Base-by-base conservation (phyloP, 37 sponge, comb jelly and placozoan genomes). In the Ephydatia muelleri region DNA sequence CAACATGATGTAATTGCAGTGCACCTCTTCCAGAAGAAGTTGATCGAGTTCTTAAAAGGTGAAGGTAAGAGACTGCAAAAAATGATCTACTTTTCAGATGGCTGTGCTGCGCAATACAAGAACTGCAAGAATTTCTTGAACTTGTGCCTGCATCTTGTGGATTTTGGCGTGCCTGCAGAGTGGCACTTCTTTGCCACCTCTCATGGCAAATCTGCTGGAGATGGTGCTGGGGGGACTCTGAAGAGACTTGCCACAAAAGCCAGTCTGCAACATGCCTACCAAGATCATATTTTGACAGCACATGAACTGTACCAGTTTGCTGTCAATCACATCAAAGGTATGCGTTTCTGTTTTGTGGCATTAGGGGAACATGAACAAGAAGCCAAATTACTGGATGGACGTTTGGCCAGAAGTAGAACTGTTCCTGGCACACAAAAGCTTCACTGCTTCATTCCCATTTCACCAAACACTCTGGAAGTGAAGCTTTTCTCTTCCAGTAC, bases 101-200 rank as follows among this genome's bases (percentile, higher is more conserved):
- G 81, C 32, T 38, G 68, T 34, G n/a, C n/a, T n/a, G n/a, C n/a
- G 13, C 68, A 80, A 67, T 80, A 80, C 37, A 80, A 87, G 68
- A 82, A 84, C 68, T 26, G 77, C 12, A 78, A 83, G 32, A 84
- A 84, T 66, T 76, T 84, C 35, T 43, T 76, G 3, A 84, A 78
- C 38, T 29, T 85, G 28, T 85, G 78, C 29, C 40, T 26, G 32
- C 86, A 85, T 30, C 29, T 67, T 6, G 38, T 27, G 65, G 86
- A 85, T 32, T 85, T 85, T 68, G 86, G 86, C 12, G 25, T 77
- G 33, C 49, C 33, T 57, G 86, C 43, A 67, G 78, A 67, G 28
- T 85, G 86, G 86, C 66, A 85, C 37, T 85, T 85, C 70, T 68
- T 65, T 76, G 84, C 84, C n/a, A 84, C 84, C n/a, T n/a, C n/a